A percentile compares a stretch with the other conserved stretches of the same genome.
phyloP scores from a whole-genome alignment of 2,797 vertebrate genomes.

The Gallinago stenura region DNA sequence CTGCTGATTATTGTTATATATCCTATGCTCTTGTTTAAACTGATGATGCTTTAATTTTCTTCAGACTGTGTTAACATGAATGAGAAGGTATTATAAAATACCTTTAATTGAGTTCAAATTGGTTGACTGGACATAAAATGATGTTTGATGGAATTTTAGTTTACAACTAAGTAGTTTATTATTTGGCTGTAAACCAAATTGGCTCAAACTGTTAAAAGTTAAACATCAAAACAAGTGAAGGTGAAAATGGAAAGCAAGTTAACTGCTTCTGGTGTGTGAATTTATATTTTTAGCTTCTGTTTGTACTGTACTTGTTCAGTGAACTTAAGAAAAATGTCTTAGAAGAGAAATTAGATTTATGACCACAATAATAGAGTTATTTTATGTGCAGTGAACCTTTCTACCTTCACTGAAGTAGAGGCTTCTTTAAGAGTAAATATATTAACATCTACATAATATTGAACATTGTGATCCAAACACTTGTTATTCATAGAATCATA shows the following conservation, averaged over 20 bases:
- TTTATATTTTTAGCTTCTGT: background rate
- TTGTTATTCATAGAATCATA: background rate
- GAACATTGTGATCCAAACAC: background rate
- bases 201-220: slow-evolving; percentile 7
- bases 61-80: background rate
- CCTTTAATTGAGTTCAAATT: slow-evolving; percentile 39
- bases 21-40: background rate
- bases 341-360: background rate
- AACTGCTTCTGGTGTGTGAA: background rate
- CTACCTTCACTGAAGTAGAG: background rate
- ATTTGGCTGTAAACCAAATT: slow-evolving; percentile 53
- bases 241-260: slow-evolving; percentile 18
- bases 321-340: background rate
- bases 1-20: background rate
- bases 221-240: slow-evolving; percentile 23
- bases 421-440: background rate
- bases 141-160: slow-evolving; percentile 5
- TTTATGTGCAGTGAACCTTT: background rate
- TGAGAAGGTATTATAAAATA: background rate
- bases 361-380: background rate
- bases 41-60: slow-evolving; percentile 20
- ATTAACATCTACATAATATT: background rate
- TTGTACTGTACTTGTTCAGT: background rate
- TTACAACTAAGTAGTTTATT: slow-evolving; percentile 14
- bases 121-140: slow-evolving; percentile 18